These are phyloP conservation scores for Recurvirostra avosetta DNA, from an alignment of 2,113 vertebrate genomes.

Conservation along the genomic window DNA sequence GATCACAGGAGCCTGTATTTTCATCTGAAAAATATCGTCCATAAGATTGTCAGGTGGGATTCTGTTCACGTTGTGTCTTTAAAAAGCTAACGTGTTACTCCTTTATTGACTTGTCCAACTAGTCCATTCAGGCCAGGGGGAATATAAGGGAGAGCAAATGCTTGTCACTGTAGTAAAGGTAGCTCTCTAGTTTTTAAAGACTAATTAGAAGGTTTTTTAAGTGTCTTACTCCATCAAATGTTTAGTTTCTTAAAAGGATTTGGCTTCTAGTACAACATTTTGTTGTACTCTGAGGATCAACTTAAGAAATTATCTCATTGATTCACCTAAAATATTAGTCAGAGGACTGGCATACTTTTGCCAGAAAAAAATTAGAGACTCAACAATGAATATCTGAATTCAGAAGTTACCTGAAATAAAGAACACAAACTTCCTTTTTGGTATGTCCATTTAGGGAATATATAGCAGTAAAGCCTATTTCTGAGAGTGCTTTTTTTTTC, in stretches of 20 bases:
- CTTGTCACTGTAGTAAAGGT: not conserved
- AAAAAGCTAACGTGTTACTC: not conserved
- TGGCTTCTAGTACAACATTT: not conserved
- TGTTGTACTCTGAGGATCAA: not conserved
- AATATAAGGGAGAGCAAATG: not conserved
- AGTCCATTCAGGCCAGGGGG: not conserved
- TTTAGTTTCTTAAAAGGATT: not conserved
- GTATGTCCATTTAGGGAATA: not conserved
- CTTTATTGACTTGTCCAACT: not conserved
- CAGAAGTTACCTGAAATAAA: not conserved
- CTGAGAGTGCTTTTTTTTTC: not conserved
- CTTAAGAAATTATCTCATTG: not conserved
- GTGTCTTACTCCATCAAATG: not conserved
- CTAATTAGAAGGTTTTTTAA: not conserved
- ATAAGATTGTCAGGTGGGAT: not conserved
- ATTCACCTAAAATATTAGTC: not conserved
- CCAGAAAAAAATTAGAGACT: not conserved
- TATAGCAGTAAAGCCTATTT: not conserved
- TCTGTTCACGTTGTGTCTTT: constrained; percentile 14
- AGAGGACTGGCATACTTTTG: not conserved
- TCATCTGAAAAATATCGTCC: constrained; percentile 2
- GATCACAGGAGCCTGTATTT: constrained; percentile 5
- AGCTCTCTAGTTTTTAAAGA: not conserved
- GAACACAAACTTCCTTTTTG: not conserved
- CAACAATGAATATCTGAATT: not conserved